phyloP scores from a whole-genome alignment of 1,140 invertebrate species.

The Drosophila punjabiensis region DNA sequence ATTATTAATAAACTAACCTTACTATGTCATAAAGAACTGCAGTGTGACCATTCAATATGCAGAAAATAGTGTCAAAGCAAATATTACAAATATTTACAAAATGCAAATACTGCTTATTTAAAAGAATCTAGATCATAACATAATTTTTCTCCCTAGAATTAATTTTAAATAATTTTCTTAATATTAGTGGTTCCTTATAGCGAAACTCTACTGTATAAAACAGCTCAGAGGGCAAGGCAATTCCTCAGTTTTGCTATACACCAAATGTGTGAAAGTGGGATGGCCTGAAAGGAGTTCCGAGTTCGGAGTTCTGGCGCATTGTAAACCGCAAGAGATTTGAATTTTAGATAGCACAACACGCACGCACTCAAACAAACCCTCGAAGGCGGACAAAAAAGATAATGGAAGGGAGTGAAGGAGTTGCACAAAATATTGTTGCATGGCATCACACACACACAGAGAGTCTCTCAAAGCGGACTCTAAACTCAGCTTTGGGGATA shows the following conservation, averaged over 20 bases:
- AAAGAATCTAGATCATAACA: background rate
- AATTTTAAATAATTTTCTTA: background rate
- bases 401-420: slow-evolving; percentile 38
- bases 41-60: too few relatives aligned
- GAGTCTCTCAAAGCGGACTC: slow-evolving; percentile 20
- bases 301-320: slow-evolving; percentile 48
- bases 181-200: background rate
- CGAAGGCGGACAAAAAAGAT: slow-evolving; percentile 31
- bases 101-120: background rate
- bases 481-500: slow-evolving; percentile 25
- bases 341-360: slow-evolving; percentile 70
- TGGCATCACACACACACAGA: slow-evolving; percentile 22
- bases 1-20: background rate
- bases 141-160: too few relatives aligned
- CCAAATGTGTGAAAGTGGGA: background rate
- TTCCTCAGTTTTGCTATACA: slow-evolving; percentile 6
- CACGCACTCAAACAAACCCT: slow-evolving; percentile 31
- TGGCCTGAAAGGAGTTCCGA: slow-evolving; percentile 8
- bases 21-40: too few relatives aligned
- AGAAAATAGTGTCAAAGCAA: background rate
- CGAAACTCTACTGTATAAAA: background rate
- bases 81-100: background rate
- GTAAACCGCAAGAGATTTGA: slow-evolving; percentile 77
- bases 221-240: slow-evolving; percentile 4
- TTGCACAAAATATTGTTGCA: slow-evolving; percentile 32